A percentile compares a stretch with the other conserved stretches of the same genome.
Evolutionary conservation across 2,888 invertebrate species (phyloP).

Genomic region (Ypsolopha sequella): DNA sequence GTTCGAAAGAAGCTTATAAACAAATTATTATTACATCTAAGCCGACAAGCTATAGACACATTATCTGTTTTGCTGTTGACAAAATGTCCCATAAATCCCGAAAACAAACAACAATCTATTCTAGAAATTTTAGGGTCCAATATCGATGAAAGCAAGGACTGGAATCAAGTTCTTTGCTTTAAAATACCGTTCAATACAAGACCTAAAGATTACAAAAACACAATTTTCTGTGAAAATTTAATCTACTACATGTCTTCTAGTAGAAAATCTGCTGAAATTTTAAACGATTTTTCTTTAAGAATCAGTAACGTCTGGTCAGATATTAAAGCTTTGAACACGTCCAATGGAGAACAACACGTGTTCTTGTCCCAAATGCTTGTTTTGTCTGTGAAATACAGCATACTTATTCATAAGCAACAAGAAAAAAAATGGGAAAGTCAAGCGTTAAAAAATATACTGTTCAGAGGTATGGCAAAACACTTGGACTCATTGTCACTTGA

Average conservation of each 20-base stretch:
- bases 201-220: slow-evolving; percentile 71
- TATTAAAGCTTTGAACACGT: slow-evolving; percentile 71
- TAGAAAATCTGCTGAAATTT: slow-evolving; percentile 27
- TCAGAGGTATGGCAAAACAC: slow-evolving; percentile 77
- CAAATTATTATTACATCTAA: slow-evolving; percentile 64
- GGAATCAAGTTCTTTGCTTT: slow-evolving; percentile 73
- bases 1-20: slow-evolving; percentile 56
- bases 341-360: slow-evolving; percentile 77
- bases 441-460: slow-evolving; percentile 64
- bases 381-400: slow-evolving; percentile 62
- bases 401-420: slow-evolving; percentile 29
- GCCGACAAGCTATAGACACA: slow-evolving; percentile 70
- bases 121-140: slow-evolving; percentile 61
- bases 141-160: slow-evolving; percentile 63
- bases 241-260: slow-evolving; percentile 70
- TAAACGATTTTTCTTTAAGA: slow-evolving; percentile 58
- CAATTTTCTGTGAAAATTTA: slow-evolving; percentile 69
- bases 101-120: slow-evolving; percentile 42
- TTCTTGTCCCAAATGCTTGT: slow-evolving; percentile 78
- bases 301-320: slow-evolving; percentile 78
- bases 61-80: slow-evolving; percentile 69
- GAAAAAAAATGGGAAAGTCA: slow-evolving; percentile 29
- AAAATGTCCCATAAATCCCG: slow-evolving; percentile 52
- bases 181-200: slow-evolving; percentile 47
- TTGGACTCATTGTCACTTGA: slow-evolving; percentile 73